Evolutionary conservation across 2,888 invertebrate genomes (phyloP), one percentile per base, ranked within the genome.

Genomic region (Bombylius major): DNA sequence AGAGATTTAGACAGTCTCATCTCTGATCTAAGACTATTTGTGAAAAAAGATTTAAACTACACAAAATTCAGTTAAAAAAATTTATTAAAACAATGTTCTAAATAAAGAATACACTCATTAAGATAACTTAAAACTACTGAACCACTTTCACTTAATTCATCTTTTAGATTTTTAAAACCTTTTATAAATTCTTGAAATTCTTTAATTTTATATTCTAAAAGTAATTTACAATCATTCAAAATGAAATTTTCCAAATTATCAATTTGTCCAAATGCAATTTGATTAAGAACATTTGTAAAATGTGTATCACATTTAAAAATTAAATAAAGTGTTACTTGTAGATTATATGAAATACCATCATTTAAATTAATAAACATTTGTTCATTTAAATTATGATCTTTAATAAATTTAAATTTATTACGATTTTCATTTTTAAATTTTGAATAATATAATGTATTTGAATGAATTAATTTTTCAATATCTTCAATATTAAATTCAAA

Each of bases 331-430:
- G 70, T 69, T 5, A 73, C 68, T 54, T 66, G 63, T 9, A 87
- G 78, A 72, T 83, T 84, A 67, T 85, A 86, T 65, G 84, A 87
- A 53, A 82, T 69, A 32, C 85, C 86, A 62, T 78, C 86, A 62
- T 72, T 73, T 7, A 69, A 66, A 63, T 80, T 80, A 52, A 87
- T 78, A 66, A 82, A 83, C 70, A 88, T 76, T 65, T 81, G 78
- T 65, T 79, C 76, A 64, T 77, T 68, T 42, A 87, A 76, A 60
- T 78, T 73, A 67, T 84, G 83, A 55, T 77, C 79, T 58, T 73
- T 73, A 54, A 88, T 78, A 70, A 85, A 88, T 59, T 79, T 77
- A 57, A 79, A 79, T 66, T 82, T 81, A 58, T 81, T 80, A 51
- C 76, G 74, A 23, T 58, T 59, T 5, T 67, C 57, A 5, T 65